These are phyloP conservation scores for Drosophila neutralis DNA, from an alignment of 2,888 invertebrate species.

Conservation along the genomic window DNA sequence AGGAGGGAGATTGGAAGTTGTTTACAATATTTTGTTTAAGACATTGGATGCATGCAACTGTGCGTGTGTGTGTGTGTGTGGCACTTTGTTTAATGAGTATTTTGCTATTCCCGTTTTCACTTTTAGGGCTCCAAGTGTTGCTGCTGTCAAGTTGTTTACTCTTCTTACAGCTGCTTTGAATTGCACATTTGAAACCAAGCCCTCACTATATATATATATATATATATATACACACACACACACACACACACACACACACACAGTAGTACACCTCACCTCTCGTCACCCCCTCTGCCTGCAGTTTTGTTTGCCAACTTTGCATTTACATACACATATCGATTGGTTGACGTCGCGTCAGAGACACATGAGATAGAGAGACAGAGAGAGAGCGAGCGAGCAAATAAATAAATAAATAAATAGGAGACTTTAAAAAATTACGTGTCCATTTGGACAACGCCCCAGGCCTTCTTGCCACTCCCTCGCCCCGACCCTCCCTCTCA, in stretches of 20 bases:
- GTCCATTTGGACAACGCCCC: slow-evolving; percentile 41
- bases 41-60: not conserved
- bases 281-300: not conserved
- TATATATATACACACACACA: not conserved
- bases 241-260: not conserved
- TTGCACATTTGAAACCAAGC: slow-evolving; percentile 19
- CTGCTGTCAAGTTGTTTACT: slow-evolving; percentile 10
- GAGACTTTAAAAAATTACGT: slow-evolving; percentile 23
- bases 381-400: not conserved
- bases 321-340: slow-evolving; percentile 73
- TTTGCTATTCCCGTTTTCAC: not conserved
- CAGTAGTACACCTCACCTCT: not conserved
- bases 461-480: not conserved
- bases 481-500: not conserved
- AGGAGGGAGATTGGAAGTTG: too few relatives aligned
- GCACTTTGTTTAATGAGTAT: not conserved
- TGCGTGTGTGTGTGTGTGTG: not conserved
- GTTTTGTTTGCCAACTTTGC: slow-evolving; percentile 61
- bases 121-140: not conserved
- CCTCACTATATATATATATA: not conserved
- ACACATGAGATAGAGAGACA: not conserved
- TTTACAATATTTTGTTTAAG: not conserved
- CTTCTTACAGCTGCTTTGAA: slow-evolving; percentile 26
- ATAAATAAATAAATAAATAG: slow-evolving; percentile 14
- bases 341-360: slow-evolving; percentile 52